Base-by-base conservation (phyloP, 2,888 invertebrate genomes). In the Euplagia quadripunctaria region DNA sequence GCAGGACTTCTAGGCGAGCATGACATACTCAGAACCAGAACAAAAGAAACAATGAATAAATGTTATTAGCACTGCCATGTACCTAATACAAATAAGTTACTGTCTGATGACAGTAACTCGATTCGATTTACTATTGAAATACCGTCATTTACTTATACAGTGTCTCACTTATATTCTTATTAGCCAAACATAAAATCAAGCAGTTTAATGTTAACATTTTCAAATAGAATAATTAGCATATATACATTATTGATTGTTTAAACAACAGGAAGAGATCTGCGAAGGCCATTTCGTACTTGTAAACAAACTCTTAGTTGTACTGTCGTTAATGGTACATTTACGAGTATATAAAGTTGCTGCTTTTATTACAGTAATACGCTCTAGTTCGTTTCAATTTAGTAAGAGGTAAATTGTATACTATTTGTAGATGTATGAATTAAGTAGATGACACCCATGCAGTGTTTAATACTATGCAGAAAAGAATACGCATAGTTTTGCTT, bases 201-300 rank as follows among this genome's bases (percentile, higher is more conserved):
- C 7, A 31, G 42, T 51, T 64, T 43, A 63, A 16, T 76, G 83
- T 82, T 74, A 74, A 82, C 74, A 63, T 75, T 68, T 41, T n/a
- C 65, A 67, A 72, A 84, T 71, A 79, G 73, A 80, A 77, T 71
- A 74, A 82, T 84, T 84, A 83, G 72, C 81, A 51, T 42, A 5
- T 64, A 67, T 46, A 20, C 41, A 67, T 66, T 65, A 65, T 64
- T 14, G 17, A 51, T 9, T 64, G 64, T 73, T 51, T 65, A 73
- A 69, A 68, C 69, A 69, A 41, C 64, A 65, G 61, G 58, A 73
- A 17, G 67, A 67, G 41, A 52, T 42, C 52, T 20, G 42, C n/a
- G 52, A 14, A 17, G 52, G 16, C 31, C 17, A 42, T 68, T 55
- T 68, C 41, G n/a, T 68, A 17, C 6, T 17, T 31, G 46, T 46